Base-by-base conservation (phyloP, 2,797 vertebrate species). In the Perodicticus potto region DNA sequence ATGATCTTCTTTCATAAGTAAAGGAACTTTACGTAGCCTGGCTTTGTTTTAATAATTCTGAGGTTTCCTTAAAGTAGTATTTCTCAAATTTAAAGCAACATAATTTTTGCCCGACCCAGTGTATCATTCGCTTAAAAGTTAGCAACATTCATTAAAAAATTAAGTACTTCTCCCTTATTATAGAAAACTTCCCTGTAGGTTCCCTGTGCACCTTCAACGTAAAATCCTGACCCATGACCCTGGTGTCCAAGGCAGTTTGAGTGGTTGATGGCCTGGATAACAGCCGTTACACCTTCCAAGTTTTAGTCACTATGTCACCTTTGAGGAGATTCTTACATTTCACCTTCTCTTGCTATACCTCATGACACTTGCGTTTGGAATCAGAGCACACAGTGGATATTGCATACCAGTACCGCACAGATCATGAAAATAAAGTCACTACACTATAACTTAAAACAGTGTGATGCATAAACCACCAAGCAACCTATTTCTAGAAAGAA, bases 401-500 rank as follows among this genome's bases (percentile, higher is more conserved):
- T 80, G 43, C 87, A 86, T 86, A 77, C 73, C 32, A 53, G 16
- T 86, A 74, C 57, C 77, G 85, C 7, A 87, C 22, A 53, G 73
- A 95, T 70, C 32, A 4, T 65, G 70, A 84, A 96, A 97, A 91
- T 89, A 82, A 95, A 96, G 19, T 84, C 34, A 43, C 53, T 57
- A 8, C 12, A 78, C 53, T 67, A 0, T 82, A 20, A 7, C 76
- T 96, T 96, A 83, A 88, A 95, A 65, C 95, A 96, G 65, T 0
- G 1, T 82, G n/a, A 84, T 32, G 85, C 37, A 49, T 70, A 90
- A 95, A 92, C 53, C 2, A 94, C 43, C 89, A 92, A 90, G 5
- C 90, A 96, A 80, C 23, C 67, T 23, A 72, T 96, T 98, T 94
- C 91, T 70, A 69, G 83, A 88, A 57, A 19, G 53, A 81, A 97